Percentiles rank a stretch among this genome's conserved stretches.
phyloP scores from a whole-genome alignment of 1,140 invertebrate genomes.

The Cotesia glomerata region DNA sequence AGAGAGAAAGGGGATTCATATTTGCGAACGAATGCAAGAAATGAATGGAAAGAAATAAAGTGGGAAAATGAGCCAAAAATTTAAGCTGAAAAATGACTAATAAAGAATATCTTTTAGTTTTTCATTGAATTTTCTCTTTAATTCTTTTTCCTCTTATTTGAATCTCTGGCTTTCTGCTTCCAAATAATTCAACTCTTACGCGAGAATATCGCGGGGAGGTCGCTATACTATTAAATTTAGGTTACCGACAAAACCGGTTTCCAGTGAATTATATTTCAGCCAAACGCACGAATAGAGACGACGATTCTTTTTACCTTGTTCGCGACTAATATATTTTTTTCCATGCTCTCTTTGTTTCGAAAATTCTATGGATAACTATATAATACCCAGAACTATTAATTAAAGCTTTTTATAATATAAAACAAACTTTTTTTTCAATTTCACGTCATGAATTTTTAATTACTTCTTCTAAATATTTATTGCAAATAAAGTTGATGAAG shows the following conservation, averaged over 20 bases:
- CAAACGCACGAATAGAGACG: background rate
- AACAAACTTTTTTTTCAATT: too few species aligned
- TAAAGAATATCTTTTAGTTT: too few species aligned
- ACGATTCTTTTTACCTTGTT: constrained; percentile 1
- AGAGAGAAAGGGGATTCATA: constrained; percentile 19
- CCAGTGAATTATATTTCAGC: constrained; percentile 30
- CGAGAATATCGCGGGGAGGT: constrained; percentile 18
- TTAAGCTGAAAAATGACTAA: background rate
- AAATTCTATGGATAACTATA: background rate
- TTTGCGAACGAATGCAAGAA: background rate
- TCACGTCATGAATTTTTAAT: too few species aligned
- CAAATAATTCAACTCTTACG: constrained; percentile 28
- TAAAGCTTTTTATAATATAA: too few species aligned
- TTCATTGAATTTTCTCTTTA: background rate
- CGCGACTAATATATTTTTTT: constrained; percentile 22
- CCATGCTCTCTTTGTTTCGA: constrained; percentile 11
- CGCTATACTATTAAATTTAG: constrained; percentile 30
- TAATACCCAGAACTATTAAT: background rate
- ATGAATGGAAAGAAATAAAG: background rate
- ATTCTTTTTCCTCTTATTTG: background rate
- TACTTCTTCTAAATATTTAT: too few species aligned
- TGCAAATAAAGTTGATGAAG: too few species aligned
- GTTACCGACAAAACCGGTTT: constrained; percentile 31
- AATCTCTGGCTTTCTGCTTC: constrained; percentile 8
- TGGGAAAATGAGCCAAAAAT: constrained; percentile 14